phyloP scores from a whole-genome alignment of 2,797 vertebrate genomes.

The Enteromius unitaeniatus region DNA sequence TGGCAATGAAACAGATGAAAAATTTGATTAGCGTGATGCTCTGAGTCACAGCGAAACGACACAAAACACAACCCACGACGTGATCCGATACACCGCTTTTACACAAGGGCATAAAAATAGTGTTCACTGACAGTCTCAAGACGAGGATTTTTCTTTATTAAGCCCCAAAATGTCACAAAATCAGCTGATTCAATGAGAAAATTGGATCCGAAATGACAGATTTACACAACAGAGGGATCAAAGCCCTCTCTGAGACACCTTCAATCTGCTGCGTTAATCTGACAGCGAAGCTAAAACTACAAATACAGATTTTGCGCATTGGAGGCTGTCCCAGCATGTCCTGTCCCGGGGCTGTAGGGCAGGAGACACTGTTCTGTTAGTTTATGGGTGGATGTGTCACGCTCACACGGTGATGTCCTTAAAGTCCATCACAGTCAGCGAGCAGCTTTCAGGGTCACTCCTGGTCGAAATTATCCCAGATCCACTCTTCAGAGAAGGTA shows the following conservation, averaged over 20 bases:
- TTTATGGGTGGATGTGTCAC: neutral
- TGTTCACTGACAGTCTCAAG: neutral
- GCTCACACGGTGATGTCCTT: neutral
- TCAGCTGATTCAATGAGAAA: constrained; percentile 17
- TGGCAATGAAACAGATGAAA: constrained; percentile 19
- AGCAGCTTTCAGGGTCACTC: constrained; percentile 11
- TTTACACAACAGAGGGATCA: constrained; percentile 25
- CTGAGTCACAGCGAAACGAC: neutral
- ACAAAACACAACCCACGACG: neutral
- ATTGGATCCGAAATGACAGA: constrained; percentile 13
- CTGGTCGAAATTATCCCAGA: constrained; percentile 22
- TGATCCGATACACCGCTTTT: neutral
- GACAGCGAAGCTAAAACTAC: constrained; percentile 7
- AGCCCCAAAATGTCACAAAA: constrained; percentile 12
- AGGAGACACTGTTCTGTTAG: constrained; percentile 6
- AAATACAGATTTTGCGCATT: constrained; percentile 2
- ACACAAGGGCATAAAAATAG: constrained; percentile 21
- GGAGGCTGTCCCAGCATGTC: constrained; percentile 19
- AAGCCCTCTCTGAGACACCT: constrained; percentile 11
- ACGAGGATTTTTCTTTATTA: constrained; percentile 26
- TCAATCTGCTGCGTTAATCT: constrained; percentile 31
- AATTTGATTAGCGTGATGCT: neutral
- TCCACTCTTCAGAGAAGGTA: constrained; percentile 26
- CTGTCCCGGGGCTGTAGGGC: neutral
- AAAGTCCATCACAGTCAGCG: neutral